phyloP scores from a whole-genome alignment of 2,797 vertebrate species.

The Clarias laeviceps region DNA sequence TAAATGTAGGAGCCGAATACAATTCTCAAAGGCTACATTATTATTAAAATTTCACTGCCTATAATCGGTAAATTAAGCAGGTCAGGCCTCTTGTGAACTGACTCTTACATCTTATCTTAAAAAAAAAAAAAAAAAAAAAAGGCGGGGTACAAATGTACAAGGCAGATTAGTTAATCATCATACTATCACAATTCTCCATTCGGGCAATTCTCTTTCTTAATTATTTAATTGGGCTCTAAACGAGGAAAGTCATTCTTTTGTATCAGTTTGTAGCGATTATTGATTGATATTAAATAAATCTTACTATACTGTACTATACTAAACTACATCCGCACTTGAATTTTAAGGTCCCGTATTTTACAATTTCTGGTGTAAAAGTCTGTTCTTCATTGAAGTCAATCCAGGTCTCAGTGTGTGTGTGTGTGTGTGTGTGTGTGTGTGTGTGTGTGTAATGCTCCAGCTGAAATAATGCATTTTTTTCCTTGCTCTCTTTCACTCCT shows the following conservation, averaged over 20 bases:
- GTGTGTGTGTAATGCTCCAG: too few relatives aligned
- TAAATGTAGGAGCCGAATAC: slow-evolving; percentile 29
- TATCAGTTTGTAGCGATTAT: not conserved
- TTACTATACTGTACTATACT: not conserved
- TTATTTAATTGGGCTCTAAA: not conserved
- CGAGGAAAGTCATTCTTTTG: not conserved
- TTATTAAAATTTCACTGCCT: not conserved
- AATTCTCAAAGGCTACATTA: not conserved
- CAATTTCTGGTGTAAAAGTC: too few relatives aligned
- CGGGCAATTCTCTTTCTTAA: not conserved
- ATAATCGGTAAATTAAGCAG: not conserved
- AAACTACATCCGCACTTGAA: too few relatives aligned
- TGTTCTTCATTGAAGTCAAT: too few relatives aligned
- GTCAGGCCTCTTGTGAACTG: not conserved
- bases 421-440: too few relatives aligned
- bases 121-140: too few relatives aligned
- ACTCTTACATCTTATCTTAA: not conserved
- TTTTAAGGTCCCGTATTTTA: too few relatives aligned
- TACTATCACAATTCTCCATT: not conserved
- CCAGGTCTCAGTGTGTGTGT: too few relatives aligned
- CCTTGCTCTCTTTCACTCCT: too few relatives aligned
- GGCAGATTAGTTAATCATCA: not conserved
- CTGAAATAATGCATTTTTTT: too few relatives aligned
- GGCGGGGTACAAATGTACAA: not conserved
- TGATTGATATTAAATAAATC: not conserved